A percentile compares a stretch with the other conserved stretches of the same genome.
Conservation (phyloP, 2,113 vertebrate species). For the Elephantulus edwardii region DNA sequence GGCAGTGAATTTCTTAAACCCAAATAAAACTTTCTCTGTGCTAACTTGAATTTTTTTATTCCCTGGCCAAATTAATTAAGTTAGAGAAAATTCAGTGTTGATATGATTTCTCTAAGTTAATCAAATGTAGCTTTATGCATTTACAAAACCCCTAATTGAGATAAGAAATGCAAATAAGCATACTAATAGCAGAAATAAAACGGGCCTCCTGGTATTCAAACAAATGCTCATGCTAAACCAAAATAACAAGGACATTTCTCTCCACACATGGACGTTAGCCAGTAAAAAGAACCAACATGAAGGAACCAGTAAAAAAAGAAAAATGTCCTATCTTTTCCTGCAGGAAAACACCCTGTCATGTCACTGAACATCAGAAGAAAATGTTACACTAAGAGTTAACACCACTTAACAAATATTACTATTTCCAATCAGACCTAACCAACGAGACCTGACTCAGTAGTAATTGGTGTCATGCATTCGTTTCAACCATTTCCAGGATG, state of each 20-base stretch:
- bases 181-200: slow-evolving; percentile 36
- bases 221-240: neutral
- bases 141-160: neutral
- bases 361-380: neutral
- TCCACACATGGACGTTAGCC: neutral
- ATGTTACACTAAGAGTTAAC: neutral
- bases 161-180: neutral
- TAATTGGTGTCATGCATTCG: neutral
- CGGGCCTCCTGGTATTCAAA: neutral
- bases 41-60: slow-evolving; percentile 3
- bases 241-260: neutral
- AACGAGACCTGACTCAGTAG: neutral
- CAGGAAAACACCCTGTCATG: neutral
- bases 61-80: slow-evolving; percentile 39
- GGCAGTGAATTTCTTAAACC: neutral
- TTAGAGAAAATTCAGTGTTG: slow-evolving; percentile 20
- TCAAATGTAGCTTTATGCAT: neutral
- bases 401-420: neutral
- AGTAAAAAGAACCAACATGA: neutral
- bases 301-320: neutral
- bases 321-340: neutral
- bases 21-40: neutral
- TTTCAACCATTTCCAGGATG: neutral
- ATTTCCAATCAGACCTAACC: neutral
- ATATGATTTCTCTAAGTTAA: slow-evolving; percentile 3